A percentile compares a stretch with the other conserved stretches of the same genome.
Evolutionary conservation across 2,113 vertebrate genomes (phyloP).

Genomic region (Cyanistes caeruleus): DNA sequence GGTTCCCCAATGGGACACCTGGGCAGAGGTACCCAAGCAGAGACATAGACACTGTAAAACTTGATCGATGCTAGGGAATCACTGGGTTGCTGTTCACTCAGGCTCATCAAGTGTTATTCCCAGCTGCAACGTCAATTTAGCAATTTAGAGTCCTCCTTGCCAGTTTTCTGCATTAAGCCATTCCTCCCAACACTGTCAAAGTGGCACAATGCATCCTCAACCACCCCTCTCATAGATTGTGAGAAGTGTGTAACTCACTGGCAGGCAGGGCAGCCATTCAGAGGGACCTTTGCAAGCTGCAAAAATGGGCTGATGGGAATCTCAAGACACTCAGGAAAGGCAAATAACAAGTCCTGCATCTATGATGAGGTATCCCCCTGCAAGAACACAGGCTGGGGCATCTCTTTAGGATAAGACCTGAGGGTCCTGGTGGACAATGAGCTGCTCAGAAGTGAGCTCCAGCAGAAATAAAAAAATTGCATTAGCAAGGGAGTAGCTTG

Average conservation of each 20-base stretch:
- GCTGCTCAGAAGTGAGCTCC: not conserved
- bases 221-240: fast-evolving
- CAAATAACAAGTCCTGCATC: not conserved
- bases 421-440: not conserved
- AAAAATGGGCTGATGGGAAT: not conserved
- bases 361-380: not conserved
- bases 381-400: not conserved
- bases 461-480: not conserved
- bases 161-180: not conserved
- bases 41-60: not conserved
- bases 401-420: not conserved
- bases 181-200: not conserved
- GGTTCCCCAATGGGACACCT: not conserved
- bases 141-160: not conserved
- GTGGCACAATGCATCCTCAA: not conserved
- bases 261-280: not conserved
- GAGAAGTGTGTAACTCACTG: not conserved
- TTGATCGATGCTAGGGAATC: not conserved
- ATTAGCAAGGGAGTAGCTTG: not conserved
- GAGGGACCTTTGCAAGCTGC: not conserved
- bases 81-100: not conserved
- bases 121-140: not conserved
- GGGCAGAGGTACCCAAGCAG: not conserved
- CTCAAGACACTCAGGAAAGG: not conserved
- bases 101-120: not conserved